Base-by-base conservation (phyloP, 2,888 invertebrate genomes). In the Serripes groenlandicus region DNA sequence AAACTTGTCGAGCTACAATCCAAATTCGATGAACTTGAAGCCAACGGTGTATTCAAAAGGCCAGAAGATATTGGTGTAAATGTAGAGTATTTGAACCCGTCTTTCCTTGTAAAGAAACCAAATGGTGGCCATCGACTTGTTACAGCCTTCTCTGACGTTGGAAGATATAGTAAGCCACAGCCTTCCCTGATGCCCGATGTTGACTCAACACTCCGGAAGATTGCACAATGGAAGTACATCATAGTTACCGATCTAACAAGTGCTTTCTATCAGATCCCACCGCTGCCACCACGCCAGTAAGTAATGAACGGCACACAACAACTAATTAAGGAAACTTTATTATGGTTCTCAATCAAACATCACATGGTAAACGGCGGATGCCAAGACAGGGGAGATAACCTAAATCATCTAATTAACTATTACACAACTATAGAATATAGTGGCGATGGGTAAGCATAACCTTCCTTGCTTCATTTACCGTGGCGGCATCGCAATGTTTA, bases 251-350 rank as follows among this genome's bases (percentile, higher is more conserved):
- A 89, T 68, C 66, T 90, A 0, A 82, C 78, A 15, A 81, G 71
- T 15, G 83, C 87, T 1, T 90, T 89, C 34, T 86, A 89, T 60
- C 88, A 90, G 69, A 85, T 89, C n/a, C 85, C 89, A n/a, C n/a
- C n/a, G n/a, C n/a, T n/a, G n/a, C n/a, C n/a, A n/a, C n/a, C n/a
- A n/a, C n/a, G n/a, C n/a, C n/a, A n/a, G n/a, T n/a, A n/a, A n/a
- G n/a, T n/a, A n/a, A n/a, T n/a, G n/a, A n/a, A n/a, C n/a, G n/a
- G n/a, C n/a, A n/a, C n/a, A n/a, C n/a, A n/a, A n/a, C n/a, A n/a
- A n/a, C n/a, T n/a, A n/a, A n/a, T n/a, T n/a, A n/a, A n/a, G n/a
- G n/a, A n/a, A n/a, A n/a, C n/a, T n/a, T n/a, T n/a, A n/a, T n/a
- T n/a, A n/a, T n/a, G n/a, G n/a, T n/a, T n/a, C n/a, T n/a, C n/a